These are phyloP conservation scores for Nemotelus nigrinus DNA, from an alignment of 2,888 invertebrate species.

Conservation along the genomic window DNA sequence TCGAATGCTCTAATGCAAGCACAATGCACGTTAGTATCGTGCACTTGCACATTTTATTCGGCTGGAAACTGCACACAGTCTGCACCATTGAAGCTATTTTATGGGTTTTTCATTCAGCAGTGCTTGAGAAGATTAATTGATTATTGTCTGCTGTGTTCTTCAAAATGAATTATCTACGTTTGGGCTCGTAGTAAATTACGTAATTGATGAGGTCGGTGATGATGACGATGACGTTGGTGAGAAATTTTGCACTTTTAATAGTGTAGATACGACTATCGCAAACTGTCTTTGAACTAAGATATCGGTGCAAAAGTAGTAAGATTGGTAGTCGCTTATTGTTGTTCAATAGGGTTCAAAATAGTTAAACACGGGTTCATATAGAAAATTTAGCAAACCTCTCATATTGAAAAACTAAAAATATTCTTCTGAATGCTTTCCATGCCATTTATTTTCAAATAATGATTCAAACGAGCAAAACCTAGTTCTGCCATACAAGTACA, in stretches of 20 bases:
- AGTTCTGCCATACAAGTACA: not conserved
- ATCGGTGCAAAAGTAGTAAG: too few species aligned
- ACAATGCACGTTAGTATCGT: not conserved
- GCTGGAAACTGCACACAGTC: not conserved
- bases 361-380: too few species aligned
- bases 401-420: not conserved
- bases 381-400: too few species aligned
- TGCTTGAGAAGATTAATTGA: slow-evolving; percentile 40
- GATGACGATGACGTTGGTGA: not conserved
- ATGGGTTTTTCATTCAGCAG: slow-evolving; percentile 33
- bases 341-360: not conserved
- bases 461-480: too few species aligned
- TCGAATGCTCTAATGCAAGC: not conserved
- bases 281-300: too few species aligned
- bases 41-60: slow-evolving; percentile 3
- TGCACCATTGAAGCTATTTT: slow-evolving; percentile 8
- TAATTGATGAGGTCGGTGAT: slow-evolving; percentile 7
- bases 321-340: not conserved
- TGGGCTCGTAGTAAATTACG: slow-evolving; percentile 1
- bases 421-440: not conserved
- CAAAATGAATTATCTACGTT: slow-evolving; percentile 37
- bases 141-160: slow-evolving; percentile 32
- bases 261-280: not conserved
- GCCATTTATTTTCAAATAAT: not conserved
- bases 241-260: slow-evolving; percentile 26